Conservation (phyloP, 1,140 invertebrate genomes). For the Listronotus bonariensis region DNA sequence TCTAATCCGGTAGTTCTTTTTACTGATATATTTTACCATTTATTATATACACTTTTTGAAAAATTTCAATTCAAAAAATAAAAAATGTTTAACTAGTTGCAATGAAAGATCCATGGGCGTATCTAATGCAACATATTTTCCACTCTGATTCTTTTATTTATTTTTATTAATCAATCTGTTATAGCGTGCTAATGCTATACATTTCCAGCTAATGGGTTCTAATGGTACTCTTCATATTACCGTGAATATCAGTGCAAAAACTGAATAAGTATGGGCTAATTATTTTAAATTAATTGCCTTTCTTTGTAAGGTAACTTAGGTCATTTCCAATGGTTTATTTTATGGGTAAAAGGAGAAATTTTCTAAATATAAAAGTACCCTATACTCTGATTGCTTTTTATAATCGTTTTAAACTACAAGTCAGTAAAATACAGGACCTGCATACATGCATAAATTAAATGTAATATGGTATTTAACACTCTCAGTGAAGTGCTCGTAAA, state of each 20-base stretch:
- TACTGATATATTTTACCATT: no score
- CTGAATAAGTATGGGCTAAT: neutral
- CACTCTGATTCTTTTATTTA: constrained; percentile 28
- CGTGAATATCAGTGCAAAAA: constrained; percentile 32
- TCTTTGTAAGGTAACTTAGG: no score
- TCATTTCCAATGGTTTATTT: neutral
- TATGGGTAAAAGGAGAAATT: neutral
- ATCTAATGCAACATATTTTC: constrained; percentile 29
- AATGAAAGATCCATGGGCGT: constrained; percentile 12
- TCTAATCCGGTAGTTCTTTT: no score
- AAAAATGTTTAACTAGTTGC: neutral
- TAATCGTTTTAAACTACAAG: no score
- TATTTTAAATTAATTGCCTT: no score
- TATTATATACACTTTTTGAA: no score
- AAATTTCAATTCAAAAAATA: neutral
- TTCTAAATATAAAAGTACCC: no score
- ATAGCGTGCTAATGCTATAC: constrained; percentile 25
- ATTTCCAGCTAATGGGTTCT: constrained; percentile 7
- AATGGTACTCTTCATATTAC: constrained; percentile 14
- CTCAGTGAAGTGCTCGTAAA: no score
- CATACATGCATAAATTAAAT: no score
- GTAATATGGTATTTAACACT: no score
- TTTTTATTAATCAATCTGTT: constrained; percentile 13
- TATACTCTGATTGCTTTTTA: no score
- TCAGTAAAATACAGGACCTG: no score